A percentile compares a stretch with the other conserved stretches of the same genome.
Evolutionary conservation across 2,888 invertebrate species (phyloP).

Genomic region (Folsomia manolachei): DNA sequence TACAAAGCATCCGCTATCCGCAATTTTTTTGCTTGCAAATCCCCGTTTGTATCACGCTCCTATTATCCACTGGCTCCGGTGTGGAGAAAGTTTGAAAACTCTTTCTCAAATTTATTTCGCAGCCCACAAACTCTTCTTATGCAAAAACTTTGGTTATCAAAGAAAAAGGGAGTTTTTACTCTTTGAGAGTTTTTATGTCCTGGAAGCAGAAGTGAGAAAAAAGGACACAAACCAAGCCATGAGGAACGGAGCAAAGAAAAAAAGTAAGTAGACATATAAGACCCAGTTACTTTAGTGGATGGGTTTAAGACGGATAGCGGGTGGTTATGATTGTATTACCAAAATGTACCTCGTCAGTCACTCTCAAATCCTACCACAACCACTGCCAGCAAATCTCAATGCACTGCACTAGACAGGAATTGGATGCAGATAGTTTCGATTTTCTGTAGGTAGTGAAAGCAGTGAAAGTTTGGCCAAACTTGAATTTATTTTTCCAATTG

Average conservation of each 20-base stretch:
- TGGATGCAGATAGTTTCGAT: no score
- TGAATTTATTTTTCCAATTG: no score
- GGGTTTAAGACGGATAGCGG: no score
- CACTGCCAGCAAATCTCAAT: no score
- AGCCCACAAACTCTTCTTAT: slow-evolving; percentile 3
- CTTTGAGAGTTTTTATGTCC: background rate
- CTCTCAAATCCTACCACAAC: no score
- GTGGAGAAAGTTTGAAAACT: background rate
- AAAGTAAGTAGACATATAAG: no score
- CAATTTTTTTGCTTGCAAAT: background rate
- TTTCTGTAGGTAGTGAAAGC: no score
- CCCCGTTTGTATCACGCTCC: background rate
- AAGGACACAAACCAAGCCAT: background rate
- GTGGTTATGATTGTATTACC: no score
- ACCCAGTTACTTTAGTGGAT: no score
- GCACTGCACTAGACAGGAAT: background rate
- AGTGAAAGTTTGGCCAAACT: no score
- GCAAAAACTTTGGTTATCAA: slow-evolving; percentile 19
- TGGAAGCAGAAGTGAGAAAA: background rate
- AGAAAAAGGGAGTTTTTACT: background rate
- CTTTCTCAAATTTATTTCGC: slow-evolving; percentile 3
- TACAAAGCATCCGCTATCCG: slow-evolving; percentile 2
- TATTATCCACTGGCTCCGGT: background rate
- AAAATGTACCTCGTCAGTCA: no score
- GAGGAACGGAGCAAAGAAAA: no score